Percentiles rank a stretch among this genome's conserved stretches.
These are phyloP conservation scores for Accipiter virgatus DNA, from an alignment of 2,113 vertebrate genomes.

Conservation along the genomic window DNA sequence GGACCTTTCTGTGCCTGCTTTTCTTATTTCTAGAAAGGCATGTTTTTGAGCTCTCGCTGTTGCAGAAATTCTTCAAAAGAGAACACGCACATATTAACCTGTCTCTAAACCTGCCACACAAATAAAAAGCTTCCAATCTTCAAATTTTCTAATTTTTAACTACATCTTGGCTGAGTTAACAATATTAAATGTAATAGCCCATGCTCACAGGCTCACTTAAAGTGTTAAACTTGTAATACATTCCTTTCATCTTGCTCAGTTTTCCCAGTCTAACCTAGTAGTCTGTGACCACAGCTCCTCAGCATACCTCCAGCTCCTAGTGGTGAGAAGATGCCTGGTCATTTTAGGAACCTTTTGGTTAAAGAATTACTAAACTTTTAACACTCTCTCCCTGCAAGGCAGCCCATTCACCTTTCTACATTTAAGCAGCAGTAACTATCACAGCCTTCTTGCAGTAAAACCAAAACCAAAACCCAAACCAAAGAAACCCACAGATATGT, in stretches of 20 bases:
- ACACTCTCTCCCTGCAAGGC: not conserved
- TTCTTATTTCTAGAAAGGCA: not conserved
- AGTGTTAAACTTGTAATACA: accelerated
- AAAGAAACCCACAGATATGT: not conserved
- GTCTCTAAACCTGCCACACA: not conserved
- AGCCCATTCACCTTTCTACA: not conserved
- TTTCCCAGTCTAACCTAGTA: not conserved
- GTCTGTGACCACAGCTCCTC: not conserved
- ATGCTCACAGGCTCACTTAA: not conserved
- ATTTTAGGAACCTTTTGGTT: not conserved
- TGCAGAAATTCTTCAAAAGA: not conserved
- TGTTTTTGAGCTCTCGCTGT: not conserved
- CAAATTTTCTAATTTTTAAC: not conserved
- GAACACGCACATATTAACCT: not conserved
- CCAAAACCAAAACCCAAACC: not conserved
- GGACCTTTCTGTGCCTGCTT: not conserved
- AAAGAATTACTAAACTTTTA: not conserved
- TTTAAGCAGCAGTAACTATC: not conserved
- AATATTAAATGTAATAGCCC: not conserved
- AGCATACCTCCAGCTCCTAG: not conserved
- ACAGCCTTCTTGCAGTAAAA: not conserved
- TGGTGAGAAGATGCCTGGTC: not conserved
- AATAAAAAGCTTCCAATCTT: not conserved
- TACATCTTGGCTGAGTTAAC: not conserved
- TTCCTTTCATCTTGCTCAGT: not conserved